Evolutionary conservation across 2,888 invertebrate genomes (phyloP), one percentile per base, ranked within the genome.

Genomic region (Notodonta ziczac): DNA sequence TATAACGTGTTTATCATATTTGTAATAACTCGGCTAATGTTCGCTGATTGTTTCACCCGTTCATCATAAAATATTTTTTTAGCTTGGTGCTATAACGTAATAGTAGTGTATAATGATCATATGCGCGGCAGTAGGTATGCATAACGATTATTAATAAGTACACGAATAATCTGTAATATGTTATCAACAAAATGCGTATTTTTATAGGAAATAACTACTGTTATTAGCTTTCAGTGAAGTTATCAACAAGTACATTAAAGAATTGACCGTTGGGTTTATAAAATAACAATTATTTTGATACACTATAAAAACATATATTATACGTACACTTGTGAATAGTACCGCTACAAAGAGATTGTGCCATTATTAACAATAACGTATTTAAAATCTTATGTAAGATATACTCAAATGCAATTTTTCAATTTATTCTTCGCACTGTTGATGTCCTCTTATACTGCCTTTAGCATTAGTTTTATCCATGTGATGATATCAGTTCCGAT

Each of bases 21-120:
- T 24, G 24, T 12, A 44, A 44, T 3, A 44, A 44, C 10, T 1
- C 44, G 40, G 39, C 10, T 6, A 13, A 13, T 46, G 44, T 13
- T 13, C n/a, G 4, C 44, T 9, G 12, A 10, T 42, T 10, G 42
- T 4, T 46, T 46, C 9, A 13, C 13, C 4, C 4, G 12, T 12
- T 13, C 46, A n/a, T 46, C 5, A n/a, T 59, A 24, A 69, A 61
- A 56, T 61, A 60, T 72, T 70, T 62, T 70, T 71, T 74, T 76
- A 73, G 81, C 74, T 74, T 74, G 81, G 81, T 81, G 81, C 81
- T 81, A 78, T 78, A 65, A 68, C 54, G 59, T 76, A 73, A 58
- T 59, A 12, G 50, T 63, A 65, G 69, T 69, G 54, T 62, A 59
- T 66, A 67, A 70, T 60, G 57, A 59, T 62, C 65, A 62, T 61